These are phyloP conservation scores for Drosophila sucinea DNA, from an alignment of 1,140 invertebrate genomes.

Conservation along the genomic window DNA sequence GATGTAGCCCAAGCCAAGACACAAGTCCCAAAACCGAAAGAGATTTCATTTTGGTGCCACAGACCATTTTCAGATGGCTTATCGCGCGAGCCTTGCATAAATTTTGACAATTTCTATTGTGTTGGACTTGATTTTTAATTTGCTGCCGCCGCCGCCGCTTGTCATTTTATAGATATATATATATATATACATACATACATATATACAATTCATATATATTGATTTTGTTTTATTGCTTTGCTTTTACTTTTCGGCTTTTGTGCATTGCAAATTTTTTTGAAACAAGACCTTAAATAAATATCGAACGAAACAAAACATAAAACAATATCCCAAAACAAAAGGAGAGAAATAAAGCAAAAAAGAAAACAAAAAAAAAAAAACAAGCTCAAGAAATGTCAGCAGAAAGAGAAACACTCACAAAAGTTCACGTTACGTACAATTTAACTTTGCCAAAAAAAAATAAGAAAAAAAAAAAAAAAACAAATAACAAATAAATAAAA, in stretches of 20 bases:
- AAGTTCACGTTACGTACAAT: conserved; percentile 67
- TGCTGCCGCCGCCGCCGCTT: conserved; percentile 27
- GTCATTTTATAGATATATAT: conserved; percentile 1
- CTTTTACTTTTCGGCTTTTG: conserved; percentile 37
- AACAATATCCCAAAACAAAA: neutral
- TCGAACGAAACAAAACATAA: conserved; percentile 33
- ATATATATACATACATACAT: neutral
- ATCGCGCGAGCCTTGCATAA: conserved; percentile 66
- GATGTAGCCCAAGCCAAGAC: neutral
- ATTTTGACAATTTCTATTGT: conserved; percentile 71
- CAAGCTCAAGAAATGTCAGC: conserved; percentile 15
- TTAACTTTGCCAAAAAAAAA: conserved; percentile 63
- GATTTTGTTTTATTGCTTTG: conserved; percentile 22
- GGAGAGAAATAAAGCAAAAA: conserved; percentile 8
- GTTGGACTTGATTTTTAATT: conserved; percentile 54
- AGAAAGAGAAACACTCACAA: conserved; percentile 39
- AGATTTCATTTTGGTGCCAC: conserved; percentile 13
- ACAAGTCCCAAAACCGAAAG: conserved; percentile 8
- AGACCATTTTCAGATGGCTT: conserved; percentile 55
- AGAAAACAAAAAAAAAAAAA: conserved; percentile 7
- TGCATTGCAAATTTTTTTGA: conserved; percentile 60
- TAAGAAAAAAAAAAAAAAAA: conserved; percentile 28
- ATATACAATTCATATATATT: conserved; percentile 10
- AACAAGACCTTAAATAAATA: conserved; percentile 63
- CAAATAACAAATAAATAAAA: conserved; percentile 20